These are phyloP conservation scores for Drosophila gunungcola DNA, from an alignment of 1,140 invertebrate species.

Conservation along the genomic window DNA sequence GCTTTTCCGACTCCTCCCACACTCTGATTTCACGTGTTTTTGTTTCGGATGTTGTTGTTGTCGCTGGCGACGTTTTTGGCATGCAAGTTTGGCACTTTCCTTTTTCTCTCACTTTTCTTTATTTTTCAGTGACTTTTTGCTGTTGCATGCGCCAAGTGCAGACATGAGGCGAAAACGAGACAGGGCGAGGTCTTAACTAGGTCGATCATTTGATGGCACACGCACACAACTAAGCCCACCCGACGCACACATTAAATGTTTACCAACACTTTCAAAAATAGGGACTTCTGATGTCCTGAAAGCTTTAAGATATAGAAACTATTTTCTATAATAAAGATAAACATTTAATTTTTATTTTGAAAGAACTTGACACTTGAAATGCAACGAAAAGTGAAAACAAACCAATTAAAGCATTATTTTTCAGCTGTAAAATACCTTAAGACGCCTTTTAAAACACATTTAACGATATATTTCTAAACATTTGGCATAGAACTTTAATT, in stretches of 20 bases:
- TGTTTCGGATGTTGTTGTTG: conserved; percentile 18
- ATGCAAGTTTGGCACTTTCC: conserved; percentile 57
- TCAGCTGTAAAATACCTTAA: too few relatives aligned
- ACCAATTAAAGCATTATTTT: too few relatives aligned
- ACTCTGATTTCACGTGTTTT: conserved; percentile 18
- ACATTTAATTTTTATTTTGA: too few relatives aligned
- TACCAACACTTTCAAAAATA: conserved; percentile 12
- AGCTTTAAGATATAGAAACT: not conserved
- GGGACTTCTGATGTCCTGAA: not conserved
- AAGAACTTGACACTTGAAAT: not conserved
- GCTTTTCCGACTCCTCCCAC: conserved; percentile 11
- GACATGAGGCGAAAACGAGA: conserved; percentile 33
- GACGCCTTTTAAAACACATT: too few relatives aligned
- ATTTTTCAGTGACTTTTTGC: conserved; percentile 43
- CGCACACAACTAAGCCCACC: conserved; percentile 10
- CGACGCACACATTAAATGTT: conserved; percentile 11
- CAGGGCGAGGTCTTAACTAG: conserved; percentile 59
- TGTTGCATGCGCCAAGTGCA: conserved; percentile 52
- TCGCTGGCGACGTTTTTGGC: conserved; percentile 55
- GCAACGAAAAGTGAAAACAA: too few relatives aligned
- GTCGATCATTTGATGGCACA: conserved; percentile 62
- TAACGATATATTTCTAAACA: too few relatives aligned
- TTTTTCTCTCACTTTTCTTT: conserved; percentile 23
- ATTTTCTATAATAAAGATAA: too few relatives aligned
- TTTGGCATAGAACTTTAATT: too few relatives aligned